Base-by-base conservation (phyloP, 2,888 invertebrate species). In the Oxytorus armatus region DNA sequence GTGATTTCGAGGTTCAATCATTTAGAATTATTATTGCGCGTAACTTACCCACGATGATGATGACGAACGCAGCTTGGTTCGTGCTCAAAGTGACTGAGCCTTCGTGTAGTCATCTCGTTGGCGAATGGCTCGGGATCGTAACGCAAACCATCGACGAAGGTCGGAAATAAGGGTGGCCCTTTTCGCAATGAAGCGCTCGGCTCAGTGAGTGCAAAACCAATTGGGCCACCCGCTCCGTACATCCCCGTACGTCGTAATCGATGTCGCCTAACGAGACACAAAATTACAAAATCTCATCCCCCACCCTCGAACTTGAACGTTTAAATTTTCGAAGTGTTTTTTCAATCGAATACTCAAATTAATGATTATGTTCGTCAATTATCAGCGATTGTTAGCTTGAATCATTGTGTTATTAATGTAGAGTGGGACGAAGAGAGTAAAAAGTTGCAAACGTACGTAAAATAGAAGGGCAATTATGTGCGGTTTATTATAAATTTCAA, bases 91-190 rank as follows among this genome's bases (percentile, higher is more conserved):
- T 89, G 83, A 75, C 89, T 89, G 70, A 87, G 86, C 51, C 87
- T 87, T 66, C 90, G 86, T 25, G 87, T 77, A 10, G 81, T 81
- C 81, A 77, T 81, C 77, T 89, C 87, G 49, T 86, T 87, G 18
- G 89, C 87, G 83, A 92, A 90, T 47, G 90, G 90, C 59, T 90
- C 90, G 10, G 91, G 89, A 68, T 92, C 92, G 81, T 92, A 91
- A 65, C 90, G 92, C 53, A 92, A 86, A 70, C 91, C 92, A 51
- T 92, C 93, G 61, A 90, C 91, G 86, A 92, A 93, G 70, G 89
- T 88, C 53, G 92, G 92, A 85, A 93, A 93, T 14, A 93, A 88
- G 16, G 92, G 83, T 11, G 92, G 89, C 10, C 69, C 81, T 84
- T 93, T 93, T 69, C 92, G 91, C 80, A 92, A 78, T 1, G 90